Base-by-base conservation (phyloP, 2,888 invertebrate genomes). In the Poecilobothrus nobilitatus region DNA sequence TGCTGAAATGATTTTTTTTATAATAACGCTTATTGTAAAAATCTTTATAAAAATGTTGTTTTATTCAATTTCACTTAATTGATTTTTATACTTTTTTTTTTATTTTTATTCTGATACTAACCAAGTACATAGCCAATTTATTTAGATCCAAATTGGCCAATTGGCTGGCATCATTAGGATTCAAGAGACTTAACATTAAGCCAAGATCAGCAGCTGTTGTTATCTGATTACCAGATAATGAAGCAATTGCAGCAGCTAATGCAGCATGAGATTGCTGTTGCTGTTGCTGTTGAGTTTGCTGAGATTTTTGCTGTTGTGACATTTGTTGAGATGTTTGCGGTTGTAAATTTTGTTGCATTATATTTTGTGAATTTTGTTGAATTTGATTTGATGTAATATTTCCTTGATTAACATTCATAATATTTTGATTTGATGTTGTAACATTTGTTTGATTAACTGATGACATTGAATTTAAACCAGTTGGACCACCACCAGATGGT, bases 141-240 rank as follows among this genome's bases (percentile, higher is more conserved):
- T 89, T 89, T 76, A 89, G 84, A 79, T 89, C 89, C 89, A 89
- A 89, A 81, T 87, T 88, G 78, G 88, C 88, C 81, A 88, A 84
- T 78, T 87, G 87, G 73, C 82, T 84, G 76, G 84, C 84, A 75
- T 82, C 82, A 73, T 79, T 79, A 69, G 82, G 81, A 78, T 81
- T 82, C 71, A 82, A 76, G 62, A 82, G 77, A 74, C 79, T 81
- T 68, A 82, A 76, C 81, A 82, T 81, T 71, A 82, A 75, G 73
- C 79, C 79, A 69, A 82, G 81, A 76, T 82, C 82, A 72, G 82
- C 82, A 68, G 82, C 81, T 61, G 81, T 78, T 75, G 82, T 81
- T 78, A 81, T 81, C 72, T 81, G 81, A 22, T 70, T 68, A 68
- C 70, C 65, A 66, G 68, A 67, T 8, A 70, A 68, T 73, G 72